Evolutionary conservation across 30 jellyfish, hydroid and myxozoan genomes (phyloP), one percentile per base, ranked within the genome.

Genomic region (Turritopsis dohrnii): DNA sequence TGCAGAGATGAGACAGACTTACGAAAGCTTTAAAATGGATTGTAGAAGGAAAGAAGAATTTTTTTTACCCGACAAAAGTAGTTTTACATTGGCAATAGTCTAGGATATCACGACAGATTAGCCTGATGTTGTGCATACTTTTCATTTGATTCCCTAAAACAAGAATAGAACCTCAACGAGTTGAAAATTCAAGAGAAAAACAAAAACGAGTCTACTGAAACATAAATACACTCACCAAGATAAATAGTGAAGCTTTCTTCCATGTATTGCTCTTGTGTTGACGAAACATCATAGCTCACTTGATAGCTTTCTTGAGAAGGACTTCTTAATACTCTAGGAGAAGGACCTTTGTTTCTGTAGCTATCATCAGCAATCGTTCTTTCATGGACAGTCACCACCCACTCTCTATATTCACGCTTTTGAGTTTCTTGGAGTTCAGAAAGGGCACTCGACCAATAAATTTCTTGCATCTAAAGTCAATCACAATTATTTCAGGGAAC

Each of bases 241-340:
- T 93, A 95, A 21, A 93, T 93, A 21, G 98, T 93, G 85, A 88
- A 93, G 54, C 98, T 93, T 60, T 93, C 98, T 79, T 93, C 98
- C 96, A 88, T 88, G 24, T 72, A 79, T 13, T 88, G 71, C 53
- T 93, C 98, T 66, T 86, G 92, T 28, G 83, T 96, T 31, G 66
- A 71, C 18, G 91, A 81, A 31, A 81, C 83, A 74, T 88, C 93
- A 28, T 85, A 22, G n/a, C 30, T 23, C n/a, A 65, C 72, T 7
- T 79, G 89, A 29, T 26, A 74, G 52, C 95, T 80, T 30, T 79
- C 88, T 21, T 79, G 54, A 29, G 92, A 52, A 5, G 82, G 53
- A 7, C 93, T 73, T 27, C 90, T 66, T 27, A 24, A 77, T 71
- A 54, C 76, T 24, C 79, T 76, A 0, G 80, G 75, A 16, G 31